phyloP scores from a whole-genome alignment of 2,888 invertebrate species.

The Gisinianus flammeolus region DNA sequence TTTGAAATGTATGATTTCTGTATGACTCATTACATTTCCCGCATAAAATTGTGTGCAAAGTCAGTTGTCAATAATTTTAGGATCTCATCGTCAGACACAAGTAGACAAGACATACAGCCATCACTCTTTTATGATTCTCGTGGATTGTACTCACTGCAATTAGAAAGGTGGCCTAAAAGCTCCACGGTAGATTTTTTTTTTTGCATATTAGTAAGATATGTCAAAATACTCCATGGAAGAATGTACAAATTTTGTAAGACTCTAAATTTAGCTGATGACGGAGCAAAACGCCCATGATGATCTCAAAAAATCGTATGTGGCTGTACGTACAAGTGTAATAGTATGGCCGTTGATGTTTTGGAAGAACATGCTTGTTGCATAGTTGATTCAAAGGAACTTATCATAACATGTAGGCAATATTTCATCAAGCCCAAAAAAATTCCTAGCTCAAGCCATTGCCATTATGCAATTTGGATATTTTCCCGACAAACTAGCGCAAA shows the following conservation, averaged over 20 bases:
- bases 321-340: background rate
- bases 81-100: too few relatives aligned
- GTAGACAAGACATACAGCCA: too few relatives aligned
- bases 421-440: background rate
- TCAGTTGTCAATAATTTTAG: too few relatives aligned
- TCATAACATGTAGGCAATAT: background rate
- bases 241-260: background rate
- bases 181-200: too few relatives aligned
- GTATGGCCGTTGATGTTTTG: background rate
- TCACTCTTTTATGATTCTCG: too few relatives aligned
- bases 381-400: slow-evolving; percentile 2
- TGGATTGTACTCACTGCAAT: too few relatives aligned
- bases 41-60: too few relatives aligned
- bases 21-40: too few relatives aligned
- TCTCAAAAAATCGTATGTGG: background rate
- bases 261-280: slow-evolving; percentile 16
- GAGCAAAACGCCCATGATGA: background rate
- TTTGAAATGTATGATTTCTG: too few relatives aligned
- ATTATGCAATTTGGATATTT: slow-evolving; percentile 11
- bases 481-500: slow-evolving; percentile 2
- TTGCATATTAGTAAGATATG: background rate
- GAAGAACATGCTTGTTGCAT: background rate
- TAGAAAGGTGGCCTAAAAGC: too few relatives aligned
- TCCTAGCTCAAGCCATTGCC: too few relatives aligned
- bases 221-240: background rate